These are phyloP conservation scores for Bibio marci DNA, from an alignment of 2,888 invertebrate species.

Conservation along the genomic window DNA sequence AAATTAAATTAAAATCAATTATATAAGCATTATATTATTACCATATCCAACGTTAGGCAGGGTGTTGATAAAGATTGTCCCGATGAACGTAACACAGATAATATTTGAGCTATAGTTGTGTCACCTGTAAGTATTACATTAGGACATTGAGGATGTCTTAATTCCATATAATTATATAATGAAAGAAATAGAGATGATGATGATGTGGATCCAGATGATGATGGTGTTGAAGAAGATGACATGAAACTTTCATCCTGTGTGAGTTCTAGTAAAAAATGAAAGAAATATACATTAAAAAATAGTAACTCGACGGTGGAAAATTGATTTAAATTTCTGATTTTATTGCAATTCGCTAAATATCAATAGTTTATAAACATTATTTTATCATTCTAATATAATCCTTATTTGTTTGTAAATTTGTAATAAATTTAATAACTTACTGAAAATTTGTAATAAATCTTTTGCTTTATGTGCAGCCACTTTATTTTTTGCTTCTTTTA, in stretches of 20 bases:
- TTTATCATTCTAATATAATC: too few species aligned
- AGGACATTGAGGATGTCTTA: slow-evolving; percentile 29
- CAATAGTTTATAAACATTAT: too few species aligned
- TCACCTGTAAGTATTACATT: slow-evolving; percentile 34
- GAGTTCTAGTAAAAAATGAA: not conserved
- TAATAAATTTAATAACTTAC: slow-evolving; percentile 1
- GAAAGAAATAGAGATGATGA: not conserved
- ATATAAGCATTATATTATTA: slow-evolving; percentile 8
- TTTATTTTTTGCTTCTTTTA: slow-evolving; percentile 64
- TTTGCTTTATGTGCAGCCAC: slow-evolving; percentile 20
- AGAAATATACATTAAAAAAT: not conserved
- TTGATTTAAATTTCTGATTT: too few species aligned
- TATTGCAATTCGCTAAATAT: too few species aligned
- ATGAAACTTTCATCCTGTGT: too few species aligned
- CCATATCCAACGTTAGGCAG: slow-evolving; percentile 26
- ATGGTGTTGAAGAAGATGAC: not conserved
- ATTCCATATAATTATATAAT: slow-evolving; percentile 1
- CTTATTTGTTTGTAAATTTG: not conserved
- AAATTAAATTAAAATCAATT: not conserved
- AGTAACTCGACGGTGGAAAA: slow-evolving; percentile 5
- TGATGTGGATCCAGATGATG: not conserved
- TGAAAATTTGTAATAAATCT: slow-evolving; percentile 7
- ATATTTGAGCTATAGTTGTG: slow-evolving; percentile 39
- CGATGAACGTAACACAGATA: slow-evolving; percentile 34
- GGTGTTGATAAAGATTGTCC: slow-evolving; percentile 34